Evolutionary conservation across 2,113 vertebrate species (phyloP).

Genomic region (rabbit (Oryctolagus cuniculus)): DNA sequence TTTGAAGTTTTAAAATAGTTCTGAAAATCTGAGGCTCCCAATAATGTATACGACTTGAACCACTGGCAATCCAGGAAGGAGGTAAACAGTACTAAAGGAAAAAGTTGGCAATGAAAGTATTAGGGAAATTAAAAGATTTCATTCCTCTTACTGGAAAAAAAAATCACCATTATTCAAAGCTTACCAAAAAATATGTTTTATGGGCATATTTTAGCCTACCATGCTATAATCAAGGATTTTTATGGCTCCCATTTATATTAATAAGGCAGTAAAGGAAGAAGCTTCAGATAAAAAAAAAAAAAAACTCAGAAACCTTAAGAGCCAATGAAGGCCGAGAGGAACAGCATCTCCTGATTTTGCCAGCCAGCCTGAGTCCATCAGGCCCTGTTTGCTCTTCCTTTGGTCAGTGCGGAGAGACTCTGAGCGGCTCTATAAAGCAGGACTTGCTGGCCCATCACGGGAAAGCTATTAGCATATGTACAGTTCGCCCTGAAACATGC

Average conservation of each 20-base stretch:
- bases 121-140: conserved; percentile 51
- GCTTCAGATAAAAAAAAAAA: conserved; percentile 29
- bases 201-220: conserved; percentile 65
- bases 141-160: conserved; percentile 62
- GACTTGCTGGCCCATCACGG: not conserved
- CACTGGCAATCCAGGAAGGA: conserved; percentile 21
- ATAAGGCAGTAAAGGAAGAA: conserved; percentile 62
- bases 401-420: not conserved
- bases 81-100: conserved; percentile 47
- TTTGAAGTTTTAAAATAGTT: conserved; percentile 11
- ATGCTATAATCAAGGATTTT: conserved; percentile 66
- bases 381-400: not conserved
- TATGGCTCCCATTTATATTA: conserved; percentile 68
- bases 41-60: not conserved
- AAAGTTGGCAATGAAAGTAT: conserved; percentile 39
- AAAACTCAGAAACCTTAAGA: conserved; percentile 32
- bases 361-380: not conserved
- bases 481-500: conserved; percentile 58
- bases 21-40: not conserved
- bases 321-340: not conserved
- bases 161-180: conserved; percentile 58
- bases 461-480: conserved; percentile 72
- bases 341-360: not conserved
- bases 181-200: conserved; percentile 49
- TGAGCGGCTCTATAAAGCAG: conserved; percentile 42